Evolutionary conservation across 2,797 vertebrate genomes (phyloP).

Genomic region (Eulemur coronatus): DNA sequence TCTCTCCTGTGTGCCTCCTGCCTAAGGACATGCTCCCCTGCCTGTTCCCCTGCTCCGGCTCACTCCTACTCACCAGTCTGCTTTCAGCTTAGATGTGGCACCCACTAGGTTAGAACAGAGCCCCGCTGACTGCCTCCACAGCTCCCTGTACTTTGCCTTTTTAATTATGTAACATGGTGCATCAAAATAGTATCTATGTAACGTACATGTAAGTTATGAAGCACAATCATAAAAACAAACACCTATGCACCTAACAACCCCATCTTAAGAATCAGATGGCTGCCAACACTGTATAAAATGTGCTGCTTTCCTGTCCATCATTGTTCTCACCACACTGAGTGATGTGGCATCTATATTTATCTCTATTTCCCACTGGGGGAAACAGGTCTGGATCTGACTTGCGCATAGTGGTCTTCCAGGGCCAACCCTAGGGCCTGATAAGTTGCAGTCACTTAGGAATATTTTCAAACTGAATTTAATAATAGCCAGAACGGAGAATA

Average conservation of each 20-base stretch:
- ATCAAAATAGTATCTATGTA: not conserved
- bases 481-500: not conserved
- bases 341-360: not conserved
- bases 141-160: not conserved
- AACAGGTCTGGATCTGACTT: not conserved
- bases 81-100: not conserved
- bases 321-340: not conserved
- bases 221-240: not conserved
- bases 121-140: not conserved
- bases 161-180: not conserved
- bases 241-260: not conserved
- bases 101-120: not conserved
- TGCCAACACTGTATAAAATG: not conserved
- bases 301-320: not conserved
- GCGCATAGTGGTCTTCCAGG: not conserved
- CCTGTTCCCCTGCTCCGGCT: not conserved
- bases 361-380: not conserved
- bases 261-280: not conserved
- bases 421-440: not conserved
- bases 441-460: not conserved
- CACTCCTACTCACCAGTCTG: not conserved
- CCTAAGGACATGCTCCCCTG: not conserved
- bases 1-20: not conserved
- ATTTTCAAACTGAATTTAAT: constrained; percentile 30
- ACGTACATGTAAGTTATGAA: not conserved